Evolutionary conservation across 2,113 vertebrate genomes (phyloP).

Genomic region (Chaetura pelagica): DNA sequence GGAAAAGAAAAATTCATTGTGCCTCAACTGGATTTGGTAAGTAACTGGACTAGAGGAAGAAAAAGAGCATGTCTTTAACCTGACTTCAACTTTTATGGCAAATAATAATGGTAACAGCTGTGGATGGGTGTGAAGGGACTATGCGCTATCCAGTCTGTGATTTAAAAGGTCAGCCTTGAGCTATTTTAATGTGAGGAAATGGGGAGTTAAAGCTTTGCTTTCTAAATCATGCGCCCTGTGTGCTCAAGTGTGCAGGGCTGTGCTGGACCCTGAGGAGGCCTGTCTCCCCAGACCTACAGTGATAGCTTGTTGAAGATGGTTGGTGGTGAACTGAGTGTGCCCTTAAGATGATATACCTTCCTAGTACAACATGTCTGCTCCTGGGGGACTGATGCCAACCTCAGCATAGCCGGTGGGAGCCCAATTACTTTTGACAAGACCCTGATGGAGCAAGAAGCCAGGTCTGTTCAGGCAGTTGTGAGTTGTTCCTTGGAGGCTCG

Average conservation of each 20-base stretch:
- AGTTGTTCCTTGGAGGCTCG: not conserved
- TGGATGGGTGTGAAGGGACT: not conserved
- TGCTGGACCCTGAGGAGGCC: not conserved
- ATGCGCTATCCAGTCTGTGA: fast-evolving
- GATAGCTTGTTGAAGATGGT: not conserved
- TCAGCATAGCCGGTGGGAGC: not conserved
- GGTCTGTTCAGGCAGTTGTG: not conserved
- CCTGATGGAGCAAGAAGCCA: fast-evolving
- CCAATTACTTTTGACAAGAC: not conserved
- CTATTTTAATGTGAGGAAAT: not conserved
- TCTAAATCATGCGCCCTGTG: fast-evolving
- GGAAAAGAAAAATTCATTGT: not conserved
- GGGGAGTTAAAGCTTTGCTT: not conserved
- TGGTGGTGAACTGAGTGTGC: not conserved
- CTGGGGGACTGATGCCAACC: fast-evolving
- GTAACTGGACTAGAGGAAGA: not conserved
- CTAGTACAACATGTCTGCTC: fast-evolving
- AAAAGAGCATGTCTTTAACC: not conserved
- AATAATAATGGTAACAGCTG: not conserved
- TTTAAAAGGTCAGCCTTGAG: not conserved
- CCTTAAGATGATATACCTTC: not conserved
- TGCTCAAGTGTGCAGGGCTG: not conserved
- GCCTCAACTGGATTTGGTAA: not conserved
- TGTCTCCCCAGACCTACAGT: fast-evolving
- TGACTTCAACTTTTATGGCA: not conserved